Base-by-base conservation (phyloP, 2,888 invertebrate species). In the Drosophila fulvimacula region DNA sequence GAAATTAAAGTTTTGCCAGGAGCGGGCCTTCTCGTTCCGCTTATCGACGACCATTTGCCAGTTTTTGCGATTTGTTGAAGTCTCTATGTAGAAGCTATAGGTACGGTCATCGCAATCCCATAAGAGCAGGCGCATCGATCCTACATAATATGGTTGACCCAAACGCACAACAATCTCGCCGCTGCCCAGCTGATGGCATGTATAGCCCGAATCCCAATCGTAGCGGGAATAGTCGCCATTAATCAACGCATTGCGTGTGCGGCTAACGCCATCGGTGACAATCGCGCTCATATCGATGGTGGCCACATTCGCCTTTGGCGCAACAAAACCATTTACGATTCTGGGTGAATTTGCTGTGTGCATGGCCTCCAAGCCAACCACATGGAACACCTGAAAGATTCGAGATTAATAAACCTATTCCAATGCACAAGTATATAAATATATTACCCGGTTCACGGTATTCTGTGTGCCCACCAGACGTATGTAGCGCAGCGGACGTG, bases 181-280 rank as follows among this genome's bases (percentile, higher is more conserved):
- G 79, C 97, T 96, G 82, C 98, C 98, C 71, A 98, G 93, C 93
- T 98, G 98, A 94, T 99, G 98, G 92, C 98, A 99, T 5, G 98
- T 99, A 93, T 99, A 99, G 73, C 99, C 99, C 60, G 97, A 97
- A 93, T 99, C 99, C 99, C 99, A 99, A 93, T 99, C 98, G 93
- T 99, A 99, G 93, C 97, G 96, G 88, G 96, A 95, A 60, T 95
- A 97, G 92, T 99, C 98, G 15, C 99, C 99, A 94, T 99, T 99
- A 68, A 99, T 94, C 13, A 99, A 94, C 1, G 98, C 97, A 94
- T 99, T 98, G 78, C 99, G 95, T 51, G 96, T 96, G 13, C 99
- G 96, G 89, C 95, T 95, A 70, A 99, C 99, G 65, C 99, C 99
- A 93, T 99, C 99, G 46, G 98, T 96, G 68, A 99, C 99, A 83